These are phyloP conservation scores for Mustela nigripes DNA, from an alignment of 2,113 vertebrate species.

Conservation along the genomic window DNA sequence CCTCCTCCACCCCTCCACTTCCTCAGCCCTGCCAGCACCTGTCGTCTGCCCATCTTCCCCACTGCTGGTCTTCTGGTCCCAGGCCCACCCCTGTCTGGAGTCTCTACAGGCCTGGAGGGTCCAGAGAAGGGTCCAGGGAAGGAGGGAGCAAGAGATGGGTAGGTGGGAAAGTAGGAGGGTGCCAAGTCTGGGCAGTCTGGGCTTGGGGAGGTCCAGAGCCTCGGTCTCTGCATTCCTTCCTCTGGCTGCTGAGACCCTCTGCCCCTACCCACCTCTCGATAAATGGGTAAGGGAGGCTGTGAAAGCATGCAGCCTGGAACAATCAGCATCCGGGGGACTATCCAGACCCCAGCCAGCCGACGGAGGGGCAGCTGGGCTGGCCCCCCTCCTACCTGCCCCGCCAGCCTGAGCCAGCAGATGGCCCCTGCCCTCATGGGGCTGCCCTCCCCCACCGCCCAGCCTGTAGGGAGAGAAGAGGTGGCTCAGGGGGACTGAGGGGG, in stretches of 20 bases:
- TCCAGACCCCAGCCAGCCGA: neutral
- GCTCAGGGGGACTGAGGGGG: neutral
- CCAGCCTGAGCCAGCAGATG: neutral
- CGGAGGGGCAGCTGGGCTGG: too few relatives aligned
- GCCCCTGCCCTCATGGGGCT: neutral
- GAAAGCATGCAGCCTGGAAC: rapidly evolving
- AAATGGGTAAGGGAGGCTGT: neutral
- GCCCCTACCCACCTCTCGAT: neutral
- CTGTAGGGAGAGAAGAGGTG: neutral
- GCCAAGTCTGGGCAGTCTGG: neutral
- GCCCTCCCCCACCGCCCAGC: neutral
- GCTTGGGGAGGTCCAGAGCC: neutral
- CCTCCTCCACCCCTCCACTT: neutral
- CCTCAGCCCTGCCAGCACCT: neutral
- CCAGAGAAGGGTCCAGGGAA: too few relatives aligned
- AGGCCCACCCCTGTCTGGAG: neutral
- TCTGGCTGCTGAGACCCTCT: neutral
- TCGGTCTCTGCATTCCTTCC: neutral
- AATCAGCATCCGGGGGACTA: rapidly evolving
- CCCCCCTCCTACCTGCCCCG: too few relatives aligned
- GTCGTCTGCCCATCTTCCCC: too few relatives aligned
- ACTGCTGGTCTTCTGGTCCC: neutral
- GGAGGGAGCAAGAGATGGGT: neutral
- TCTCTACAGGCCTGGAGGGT: neutral
- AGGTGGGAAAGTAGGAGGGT: rapidly evolving